Conservation (phyloP, 2,888 invertebrate species). For the Hedya salicella region DNA sequence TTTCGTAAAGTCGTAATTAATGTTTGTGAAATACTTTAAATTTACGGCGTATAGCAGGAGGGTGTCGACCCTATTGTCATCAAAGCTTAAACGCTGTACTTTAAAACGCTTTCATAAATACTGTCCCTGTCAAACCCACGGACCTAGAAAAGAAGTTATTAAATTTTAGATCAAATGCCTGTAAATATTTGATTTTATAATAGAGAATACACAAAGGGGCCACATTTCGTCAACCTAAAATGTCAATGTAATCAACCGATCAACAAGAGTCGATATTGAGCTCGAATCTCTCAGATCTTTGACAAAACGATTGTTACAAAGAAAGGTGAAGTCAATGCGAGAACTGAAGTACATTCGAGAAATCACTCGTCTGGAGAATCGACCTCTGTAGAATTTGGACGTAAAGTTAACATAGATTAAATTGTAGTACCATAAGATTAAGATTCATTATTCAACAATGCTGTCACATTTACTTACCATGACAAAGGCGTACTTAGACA, state of each 20-base stretch:
- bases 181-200: neutral
- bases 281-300: conserved; percentile 32
- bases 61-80: neutral
- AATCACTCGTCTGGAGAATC: conserved; percentile 36
- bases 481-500: conserved; percentile 41
- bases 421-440: conserved; percentile 37
- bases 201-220: neutral
- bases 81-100: neutral
- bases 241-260: conserved; percentile 35
- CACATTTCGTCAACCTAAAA: conserved; percentile 7
- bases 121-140: neutral
- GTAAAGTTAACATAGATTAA: conserved; percentile 34
- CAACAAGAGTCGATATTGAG: conserved; percentile 27
- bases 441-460: conserved; percentile 37
- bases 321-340: conserved; percentile 40
- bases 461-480: conserved; percentile 39
- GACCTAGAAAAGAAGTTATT: neutral
- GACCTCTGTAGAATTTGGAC: conserved; percentile 28
- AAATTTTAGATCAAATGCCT: neutral
- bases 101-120: neutral
- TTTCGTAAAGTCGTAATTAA: conserved; percentile 20
- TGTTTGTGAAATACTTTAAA: conserved; percentile 18
- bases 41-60: neutral
- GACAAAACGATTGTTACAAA: conserved; percentile 42
- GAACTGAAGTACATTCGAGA: conserved; percentile 38